Percentiles rank a stretch among this genome's conserved stretches.
phyloP scores from a whole-genome alignment of 2,113 vertebrate genomes.

The Lamprologus tigripictilis region DNA sequence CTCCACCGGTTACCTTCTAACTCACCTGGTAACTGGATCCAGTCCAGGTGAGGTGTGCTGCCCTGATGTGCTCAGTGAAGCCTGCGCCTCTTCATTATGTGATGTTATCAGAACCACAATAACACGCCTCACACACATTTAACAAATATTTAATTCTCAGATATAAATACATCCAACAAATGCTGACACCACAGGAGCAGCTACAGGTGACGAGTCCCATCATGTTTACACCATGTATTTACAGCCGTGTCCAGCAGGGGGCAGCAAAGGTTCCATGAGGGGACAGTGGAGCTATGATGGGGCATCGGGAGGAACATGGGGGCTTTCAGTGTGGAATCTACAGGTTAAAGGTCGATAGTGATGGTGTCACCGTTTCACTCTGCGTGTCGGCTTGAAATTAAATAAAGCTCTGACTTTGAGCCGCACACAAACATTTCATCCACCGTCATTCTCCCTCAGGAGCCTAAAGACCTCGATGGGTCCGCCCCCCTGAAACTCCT shows the following conservation, averaged over 20 bases:
- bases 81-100: neutral
- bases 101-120: neutral
- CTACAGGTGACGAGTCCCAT: neutral
- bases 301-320: neutral
- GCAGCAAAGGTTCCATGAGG: neutral
- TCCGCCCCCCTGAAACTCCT: neutral
- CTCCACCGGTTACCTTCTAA: neutral
- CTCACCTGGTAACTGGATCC: neutral
- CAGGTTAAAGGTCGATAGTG: neutral
- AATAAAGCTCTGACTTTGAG: neutral
- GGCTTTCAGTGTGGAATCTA: neutral
- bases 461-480: neutral
- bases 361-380: neutral
- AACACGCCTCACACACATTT: neutral
- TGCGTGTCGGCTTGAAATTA: neutral
- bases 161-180: neutral
- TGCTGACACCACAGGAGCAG: neutral
- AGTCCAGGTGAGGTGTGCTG: neutral
- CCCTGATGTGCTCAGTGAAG: neutral
- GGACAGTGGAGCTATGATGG: neutral
- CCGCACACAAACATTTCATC: neutral
- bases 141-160: neutral
- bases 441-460: neutral
- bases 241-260: slow-evolving; percentile 2
- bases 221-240: slow-evolving; percentile 8